Base-by-base conservation (phyloP, 2,113 vertebrate genomes). In the Ahaetulla prasina region DNA sequence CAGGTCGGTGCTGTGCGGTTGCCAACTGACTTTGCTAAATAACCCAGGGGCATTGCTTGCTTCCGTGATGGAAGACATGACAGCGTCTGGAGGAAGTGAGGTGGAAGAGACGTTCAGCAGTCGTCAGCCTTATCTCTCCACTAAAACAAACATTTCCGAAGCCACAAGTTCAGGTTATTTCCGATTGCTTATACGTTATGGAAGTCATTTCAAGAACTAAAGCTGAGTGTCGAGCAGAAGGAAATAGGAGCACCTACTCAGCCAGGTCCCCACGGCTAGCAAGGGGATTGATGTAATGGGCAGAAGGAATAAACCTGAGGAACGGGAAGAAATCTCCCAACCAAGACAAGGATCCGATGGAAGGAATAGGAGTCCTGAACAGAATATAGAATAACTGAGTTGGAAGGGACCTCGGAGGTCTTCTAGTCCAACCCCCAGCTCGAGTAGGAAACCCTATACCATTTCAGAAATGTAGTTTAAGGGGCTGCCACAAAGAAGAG, bases 11-110 rank as follows among this genome's bases (percentile, higher is more conserved):
- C n/a, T 20, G 57, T 5, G 45, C 5, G 57, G 85, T 74, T 87
- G 8, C 50, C 35, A 57, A n/a, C 16, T 88, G 85, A 16, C 55
- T 87, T 12, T 35, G 9, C 86, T 3, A 20, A 35, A 35, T 22
- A 20, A 30, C 39, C 12, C 47, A 54, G 4, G 4, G 0, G 30
- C 47, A 43, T 43, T 50, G 80, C 88, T 43, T 50, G 80, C 88
- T 92, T 92, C 88, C 80, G 25, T 52, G 88, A 60, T 45, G 88
- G 92, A 92, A 92, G 74, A 35, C 74, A 89, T 89, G 74, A 63
- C 74, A 52, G 22, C 11, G 8, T 22, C 30, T 12, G 88, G 88
- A 60, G 88, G 92, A 92, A 92, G 54, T 90, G 88, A 90, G 18
- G 22, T 25, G 18, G 23, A 52, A 39, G 88, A 22, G 85, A 60